A percentile compares a stretch with the other conserved stretches of the same genome.
phyloP scores from a whole-genome alignment of 2,888 invertebrate genomes.

The Psococerastis gibbosa region DNA sequence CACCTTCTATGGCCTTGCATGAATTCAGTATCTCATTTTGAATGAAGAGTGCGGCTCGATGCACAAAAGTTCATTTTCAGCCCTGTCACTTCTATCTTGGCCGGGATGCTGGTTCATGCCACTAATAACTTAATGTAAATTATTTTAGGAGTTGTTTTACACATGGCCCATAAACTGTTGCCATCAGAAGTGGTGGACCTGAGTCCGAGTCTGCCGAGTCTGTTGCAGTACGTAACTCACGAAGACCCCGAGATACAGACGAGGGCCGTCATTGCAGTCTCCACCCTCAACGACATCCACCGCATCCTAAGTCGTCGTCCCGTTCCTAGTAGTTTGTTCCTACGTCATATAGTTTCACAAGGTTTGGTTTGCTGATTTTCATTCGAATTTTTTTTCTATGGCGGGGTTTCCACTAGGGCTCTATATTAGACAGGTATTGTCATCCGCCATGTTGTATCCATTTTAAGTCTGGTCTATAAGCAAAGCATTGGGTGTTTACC shows the following conservation, averaged over 20 bases:
- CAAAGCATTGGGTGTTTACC: no score
- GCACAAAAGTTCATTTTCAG: background rate
- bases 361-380: no score
- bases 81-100: background rate
- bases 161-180: conserved; percentile 66
- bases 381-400: no score
- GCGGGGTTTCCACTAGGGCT: no score
- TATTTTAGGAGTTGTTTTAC: conserved; percentile 57
- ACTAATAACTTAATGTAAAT: no score
- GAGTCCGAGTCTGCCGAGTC: conserved; percentile 63
- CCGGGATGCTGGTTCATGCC: no score
- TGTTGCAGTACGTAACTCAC: conserved; percentile 58
- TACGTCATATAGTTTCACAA: conserved; percentile 36
- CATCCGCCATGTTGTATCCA: no score
- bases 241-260: conserved; percentile 26
- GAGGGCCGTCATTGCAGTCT: conserved; percentile 64
- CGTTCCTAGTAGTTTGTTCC: conserved; percentile 61
- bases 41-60: background rate
- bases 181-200: conserved; percentile 73
- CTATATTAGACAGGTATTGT: no score
- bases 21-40: conserved; percentile 9
- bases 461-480: no score
- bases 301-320: conserved; percentile 61
- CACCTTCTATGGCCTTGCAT: background rate
- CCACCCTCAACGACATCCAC: conserved; percentile 58